These are phyloP conservation scores for Hydra vulgaris DNA, from an alignment of 30 jellyfish, hydroid and myxozoan genomes.

Conservation along the genomic window DNA sequence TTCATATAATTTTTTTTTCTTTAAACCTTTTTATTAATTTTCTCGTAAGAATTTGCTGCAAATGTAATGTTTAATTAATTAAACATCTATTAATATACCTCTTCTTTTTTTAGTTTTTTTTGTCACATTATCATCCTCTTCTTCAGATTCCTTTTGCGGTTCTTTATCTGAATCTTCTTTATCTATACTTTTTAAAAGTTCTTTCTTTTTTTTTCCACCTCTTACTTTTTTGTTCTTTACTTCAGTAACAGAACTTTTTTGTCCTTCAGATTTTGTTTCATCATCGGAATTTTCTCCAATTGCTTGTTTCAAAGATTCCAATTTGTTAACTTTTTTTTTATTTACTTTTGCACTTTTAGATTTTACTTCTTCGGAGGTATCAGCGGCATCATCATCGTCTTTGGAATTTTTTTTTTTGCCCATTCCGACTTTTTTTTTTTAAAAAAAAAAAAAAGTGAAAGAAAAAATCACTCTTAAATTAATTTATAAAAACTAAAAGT, in stretches of 20 bases:
- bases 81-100: no score
- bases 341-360: slow-evolving; percentile 4
- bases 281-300: slow-evolving; percentile 52
- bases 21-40: no score
- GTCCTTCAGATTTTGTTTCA: neutral
- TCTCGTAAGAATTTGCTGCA: no score
- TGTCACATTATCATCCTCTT: neutral
- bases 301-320: slow-evolving; percentile 57
- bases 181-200: slow-evolving; percentile 7
- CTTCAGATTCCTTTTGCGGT: neutral
- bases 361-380: neutral
- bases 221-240: slow-evolving; percentile 5
- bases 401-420: neutral
- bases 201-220: neutral
- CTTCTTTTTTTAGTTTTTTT: neutral
- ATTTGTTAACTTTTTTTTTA: slow-evolving; percentile 41
- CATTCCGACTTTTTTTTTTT: no score
- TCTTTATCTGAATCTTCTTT: neutral
- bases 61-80: no score
- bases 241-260: neutral
- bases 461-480: no score
- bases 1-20: no score
- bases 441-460: no score
- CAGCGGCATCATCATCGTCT: neutral
- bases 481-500: no score